These are phyloP conservation scores for Oreonectes daqikongensis DNA, from an alignment of 2,797 vertebrate genomes.

Conservation along the genomic window DNA sequence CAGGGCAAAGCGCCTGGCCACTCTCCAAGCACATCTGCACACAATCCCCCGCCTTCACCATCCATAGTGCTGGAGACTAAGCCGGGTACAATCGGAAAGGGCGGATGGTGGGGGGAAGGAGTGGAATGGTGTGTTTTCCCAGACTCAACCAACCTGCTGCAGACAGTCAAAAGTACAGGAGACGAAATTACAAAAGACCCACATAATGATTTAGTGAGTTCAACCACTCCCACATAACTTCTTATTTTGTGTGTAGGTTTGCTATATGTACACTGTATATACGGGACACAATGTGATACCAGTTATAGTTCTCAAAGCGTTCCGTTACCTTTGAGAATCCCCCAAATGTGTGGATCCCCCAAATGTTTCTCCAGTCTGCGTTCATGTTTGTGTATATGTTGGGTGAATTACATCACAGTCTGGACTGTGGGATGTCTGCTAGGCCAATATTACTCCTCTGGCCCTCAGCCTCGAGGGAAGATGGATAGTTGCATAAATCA, in stretches of 20 bases:
- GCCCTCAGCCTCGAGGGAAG: constrained; percentile 63
- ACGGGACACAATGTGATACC: neutral
- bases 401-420: constrained; percentile 55
- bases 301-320: constrained; percentile 1
- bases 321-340: constrained; percentile 19
- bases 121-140: constrained; percentile 59
- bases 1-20: constrained; percentile 78
- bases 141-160: constrained; percentile 63
- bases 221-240: constrained; percentile 7
- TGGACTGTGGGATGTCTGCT: constrained; percentile 56
- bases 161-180: constrained; percentile 43
- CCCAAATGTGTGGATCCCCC: constrained; percentile 14
- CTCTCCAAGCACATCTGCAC: constrained; percentile 83
- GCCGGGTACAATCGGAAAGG: constrained; percentile 35
- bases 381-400: constrained; percentile 35
- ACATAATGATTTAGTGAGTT: constrained; percentile 36
- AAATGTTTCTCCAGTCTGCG: constrained; percentile 44
- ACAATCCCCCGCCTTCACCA: constrained; percentile 72
- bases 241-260: neutral
- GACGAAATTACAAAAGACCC: constrained; percentile 31
- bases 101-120: neutral
- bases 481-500: constrained; percentile 68
- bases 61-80: constrained; percentile 66
- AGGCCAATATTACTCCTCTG: constrained; percentile 58
- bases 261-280: neutral